Evolutionary conservation across 2,888 invertebrate species (phyloP), one percentile per base, ranked within the genome.

Genomic region (Aphidoletes aphidimyza): DNA sequence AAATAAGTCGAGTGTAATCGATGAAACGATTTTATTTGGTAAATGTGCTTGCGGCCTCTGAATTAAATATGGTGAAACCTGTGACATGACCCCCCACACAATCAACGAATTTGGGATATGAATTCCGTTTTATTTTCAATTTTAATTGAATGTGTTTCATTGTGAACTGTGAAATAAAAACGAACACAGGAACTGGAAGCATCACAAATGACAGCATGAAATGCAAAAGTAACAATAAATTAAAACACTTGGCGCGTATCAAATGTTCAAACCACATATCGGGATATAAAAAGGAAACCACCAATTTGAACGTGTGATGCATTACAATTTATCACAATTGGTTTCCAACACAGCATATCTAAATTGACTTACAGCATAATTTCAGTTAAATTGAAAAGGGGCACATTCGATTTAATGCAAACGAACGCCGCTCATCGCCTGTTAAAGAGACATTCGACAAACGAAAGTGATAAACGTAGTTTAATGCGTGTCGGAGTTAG

Each of bases 271-370:
- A 69, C 54, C 69, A 30, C 26, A n/a, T 2, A 81, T 81, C 81
- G 81, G 37, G 36, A 81, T 37, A 81, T 37, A 37, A 37, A 37
- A 30, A 37, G 37, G 81, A 37, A 81, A 81, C 6, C 22, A 81
- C 37, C 81, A 81, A 81, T 81, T 81, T 37, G 37, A 11, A 81
- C 81, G 81, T 37, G 81, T 81, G 81, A 81, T 81, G 81, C 81
- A 81, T 81, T 81, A 81, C 81, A 81, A 81, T 69, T 69, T 69
- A 69, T 30, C 69, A 69, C 37, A 81, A 81, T 81, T 81, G 81
- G 37, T 81, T 81, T 37, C 37, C 81, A 81, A 37, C 37, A 37
- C 8, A 37, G 37, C 37, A 9, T 81, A 81, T 37, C 36, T 37
- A n/a, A 36, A 81, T 37, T 9, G n/a, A n/a, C 17, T n/a, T 22